phyloP scores from a whole-genome alignment of 2,113 vertebrate species.

The Conger conger region DNA sequence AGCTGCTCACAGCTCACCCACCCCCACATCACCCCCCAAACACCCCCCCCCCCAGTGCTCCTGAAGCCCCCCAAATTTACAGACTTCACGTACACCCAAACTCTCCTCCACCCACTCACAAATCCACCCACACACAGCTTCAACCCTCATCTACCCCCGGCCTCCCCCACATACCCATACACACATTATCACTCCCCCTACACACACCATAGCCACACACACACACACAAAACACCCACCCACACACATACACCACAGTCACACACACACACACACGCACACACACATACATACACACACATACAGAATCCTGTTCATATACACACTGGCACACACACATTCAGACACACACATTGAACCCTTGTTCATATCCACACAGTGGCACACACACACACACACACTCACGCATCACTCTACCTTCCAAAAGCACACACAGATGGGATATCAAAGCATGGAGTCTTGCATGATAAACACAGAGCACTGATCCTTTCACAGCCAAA shows the following conservation, averaged over 20 bases:
- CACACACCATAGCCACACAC: background rate
- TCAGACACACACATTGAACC: background rate
- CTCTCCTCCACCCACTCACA: constrained; percentile 9
- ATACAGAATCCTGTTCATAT: no score
- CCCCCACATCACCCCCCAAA: constrained; percentile 30
- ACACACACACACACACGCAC: no score
- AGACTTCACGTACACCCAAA: background rate
- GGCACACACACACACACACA: background rate
- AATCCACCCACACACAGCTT: constrained; percentile 31
- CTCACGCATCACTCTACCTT: background rate
- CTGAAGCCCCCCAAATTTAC: background rate
- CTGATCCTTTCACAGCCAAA: background rate
- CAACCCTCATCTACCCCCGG: background rate
- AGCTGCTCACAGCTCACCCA: constrained; percentile 33
- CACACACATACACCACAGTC: background rate
- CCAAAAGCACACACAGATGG: background rate
- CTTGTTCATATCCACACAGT: background rate
- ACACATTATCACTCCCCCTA: constrained; percentile 24
- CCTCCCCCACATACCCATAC: constrained; percentile 23
- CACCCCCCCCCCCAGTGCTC: background rate
- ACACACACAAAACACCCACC: no score
- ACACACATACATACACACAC: background rate
- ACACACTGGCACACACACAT: background rate
- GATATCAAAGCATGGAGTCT: background rate
- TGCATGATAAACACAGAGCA: background rate